Percentiles rank a stretch among this genome's conserved stretches.
Evolutionary conservation across 2,888 invertebrate genomes (phyloP).

Genomic region (Agrenia bidenticulata): DNA sequence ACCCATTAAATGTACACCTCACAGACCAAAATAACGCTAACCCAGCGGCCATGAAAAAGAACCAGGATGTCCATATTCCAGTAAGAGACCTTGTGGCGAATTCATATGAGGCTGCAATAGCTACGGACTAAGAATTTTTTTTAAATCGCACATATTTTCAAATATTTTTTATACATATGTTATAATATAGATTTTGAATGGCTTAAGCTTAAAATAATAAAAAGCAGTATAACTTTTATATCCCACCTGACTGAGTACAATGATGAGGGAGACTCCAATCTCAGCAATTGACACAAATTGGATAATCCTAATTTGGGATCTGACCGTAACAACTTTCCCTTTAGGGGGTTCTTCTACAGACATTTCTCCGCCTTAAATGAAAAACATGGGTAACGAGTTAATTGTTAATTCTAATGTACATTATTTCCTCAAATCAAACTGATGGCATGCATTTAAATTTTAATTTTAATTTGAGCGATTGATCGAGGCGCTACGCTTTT

Average conservation of each 20-base stretch:
- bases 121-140: slow-evolving; percentile 46
- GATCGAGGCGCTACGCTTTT: no score
- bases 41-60: slow-evolving; percentile 51
- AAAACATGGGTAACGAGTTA: no score
- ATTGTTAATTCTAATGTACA: no score
- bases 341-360: background rate
- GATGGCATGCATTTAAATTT: no score
- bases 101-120: slow-evolving; percentile 50
- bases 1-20: slow-evolving; percentile 52
- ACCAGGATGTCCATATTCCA: slow-evolving; percentile 52
- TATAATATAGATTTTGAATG: no score
- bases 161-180: background rate
- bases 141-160: background rate
- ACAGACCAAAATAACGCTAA: slow-evolving; percentile 51
- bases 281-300: slow-evolving; percentile 39
- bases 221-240: background rate
- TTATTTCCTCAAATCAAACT: no score
- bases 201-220: no score
- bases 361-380: no score
- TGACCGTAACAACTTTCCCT: slow-evolving; percentile 33
- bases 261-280: slow-evolving; percentile 44
- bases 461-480: no score
- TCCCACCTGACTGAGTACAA: slow-evolving; percentile 48
- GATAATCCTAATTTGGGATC: slow-evolving; percentile 47
- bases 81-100: slow-evolving; percentile 50